Percentiles rank a stretch among this genome's conserved stretches.
Conservation (phyloP, 2,113 vertebrate species). For the Odontophorus gujanensis region DNA sequence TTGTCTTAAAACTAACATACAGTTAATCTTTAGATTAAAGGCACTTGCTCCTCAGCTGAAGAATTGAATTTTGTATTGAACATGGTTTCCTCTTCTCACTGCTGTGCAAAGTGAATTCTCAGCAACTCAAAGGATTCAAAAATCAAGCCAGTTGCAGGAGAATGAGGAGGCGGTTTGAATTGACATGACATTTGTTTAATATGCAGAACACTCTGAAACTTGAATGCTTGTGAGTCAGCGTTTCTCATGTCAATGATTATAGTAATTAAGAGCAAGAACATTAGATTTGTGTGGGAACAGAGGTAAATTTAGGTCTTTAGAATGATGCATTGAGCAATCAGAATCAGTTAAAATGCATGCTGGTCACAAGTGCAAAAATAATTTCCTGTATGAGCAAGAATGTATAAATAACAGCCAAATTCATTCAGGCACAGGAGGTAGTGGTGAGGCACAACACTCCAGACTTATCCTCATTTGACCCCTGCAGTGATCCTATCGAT, state of each 20-base stretch:
- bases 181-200: slow-evolving; percentile 30
- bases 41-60: neutral
- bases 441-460: neutral
- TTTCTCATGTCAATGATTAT: slow-evolving; percentile 64
- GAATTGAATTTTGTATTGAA: neutral
- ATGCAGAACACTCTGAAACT: slow-evolving; percentile 53
- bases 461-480: neutral
- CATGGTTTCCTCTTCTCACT: neutral
- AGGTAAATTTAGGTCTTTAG: slow-evolving; percentile 68
- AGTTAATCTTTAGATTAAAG: neutral
- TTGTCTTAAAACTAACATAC: neutral
- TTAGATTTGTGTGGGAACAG: slow-evolving; percentile 32
- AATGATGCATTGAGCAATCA: slow-evolving; percentile 51
- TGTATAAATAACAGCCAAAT: slow-evolving; percentile 18
- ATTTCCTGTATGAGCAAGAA: slow-evolving; percentile 40
- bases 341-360: slow-evolving; percentile 22
- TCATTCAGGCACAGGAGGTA: neutral
- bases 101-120: neutral
- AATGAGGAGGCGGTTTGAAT: slow-evolving; percentile 26
- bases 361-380: slow-evolving; percentile 45
- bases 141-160: slow-evolving; percentile 23
- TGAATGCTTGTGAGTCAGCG: slow-evolving; percentile 64
- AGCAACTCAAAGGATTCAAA: slow-evolving; percentile 6
- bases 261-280: slow-evolving; percentile 71
- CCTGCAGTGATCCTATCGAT: neutral